These are phyloP conservation scores for Passer montanus DNA, from an alignment of 2,113 vertebrate species.

Conservation along the genomic window DNA sequence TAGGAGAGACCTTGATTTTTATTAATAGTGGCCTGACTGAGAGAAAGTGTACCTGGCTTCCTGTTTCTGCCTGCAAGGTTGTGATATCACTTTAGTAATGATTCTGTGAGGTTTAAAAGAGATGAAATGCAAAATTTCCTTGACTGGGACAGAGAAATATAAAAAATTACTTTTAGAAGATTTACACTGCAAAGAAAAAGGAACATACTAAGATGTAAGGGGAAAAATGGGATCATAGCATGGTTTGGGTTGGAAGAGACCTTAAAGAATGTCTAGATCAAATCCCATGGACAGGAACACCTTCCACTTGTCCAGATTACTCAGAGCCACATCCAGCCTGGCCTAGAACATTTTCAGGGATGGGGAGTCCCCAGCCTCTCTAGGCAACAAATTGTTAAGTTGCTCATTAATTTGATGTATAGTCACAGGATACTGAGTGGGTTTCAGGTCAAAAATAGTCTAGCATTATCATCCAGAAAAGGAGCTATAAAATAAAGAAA, in stretches of 20 bases:
- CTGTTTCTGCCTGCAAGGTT: neutral
- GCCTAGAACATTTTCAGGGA: neutral
- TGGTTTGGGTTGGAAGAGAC: neutral
- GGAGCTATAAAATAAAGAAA: neutral
- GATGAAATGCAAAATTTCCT: neutral
- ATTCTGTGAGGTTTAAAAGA: neutral
- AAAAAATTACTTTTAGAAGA: neutral
- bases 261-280: neutral
- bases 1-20: neutral
- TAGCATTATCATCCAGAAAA: neutral
- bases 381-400: neutral
- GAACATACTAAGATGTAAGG: neutral
- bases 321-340: neutral
- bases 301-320: neutral
- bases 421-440: fast-evolving
- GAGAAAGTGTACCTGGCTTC: neutral
- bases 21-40: neutral
- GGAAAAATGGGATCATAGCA: neutral
- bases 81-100: neutral
- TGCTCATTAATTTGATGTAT: neutral
- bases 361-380: neutral
- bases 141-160: neutral
- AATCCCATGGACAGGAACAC: neutral
- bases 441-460: neutral
- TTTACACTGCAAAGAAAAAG: neutral